Percentiles rank a stretch among this genome's conserved stretches.
phyloP scores from a whole-genome alignment of 2,797 vertebrate species.

The Todus mexicanus region DNA sequence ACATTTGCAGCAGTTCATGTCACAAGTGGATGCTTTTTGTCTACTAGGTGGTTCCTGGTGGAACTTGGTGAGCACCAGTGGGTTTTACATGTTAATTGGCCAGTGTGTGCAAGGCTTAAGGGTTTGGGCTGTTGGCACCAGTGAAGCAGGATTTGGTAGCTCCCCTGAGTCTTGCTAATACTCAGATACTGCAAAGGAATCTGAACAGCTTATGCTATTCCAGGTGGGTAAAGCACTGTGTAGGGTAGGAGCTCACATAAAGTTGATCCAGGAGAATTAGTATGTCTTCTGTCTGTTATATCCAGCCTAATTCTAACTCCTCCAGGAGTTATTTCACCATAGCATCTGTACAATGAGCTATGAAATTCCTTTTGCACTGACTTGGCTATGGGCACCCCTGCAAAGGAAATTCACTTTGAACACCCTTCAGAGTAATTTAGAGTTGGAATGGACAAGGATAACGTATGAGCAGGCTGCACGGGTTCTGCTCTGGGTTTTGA shows the following conservation, averaged over 20 bases:
- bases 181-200: not conserved
- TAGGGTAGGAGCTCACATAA: conserved; percentile 10
- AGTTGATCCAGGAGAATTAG: not conserved
- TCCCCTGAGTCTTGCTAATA: conserved; percentile 24
- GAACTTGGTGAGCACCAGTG: not conserved
- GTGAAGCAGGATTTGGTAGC: not conserved
- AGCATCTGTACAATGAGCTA: not conserved
- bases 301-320: conserved; percentile 16
- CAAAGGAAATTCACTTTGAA: not conserved
- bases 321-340: not conserved
- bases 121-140: not conserved
- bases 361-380: not conserved
- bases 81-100: not conserved
- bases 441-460: not conserved
- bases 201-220: conserved; percentile 2
- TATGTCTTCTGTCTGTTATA: not conserved
- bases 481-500: not conserved
- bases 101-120: not conserved
- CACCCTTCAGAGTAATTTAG: not conserved
- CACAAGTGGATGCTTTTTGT: not conserved
- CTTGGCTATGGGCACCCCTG: not conserved
- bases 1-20: not conserved
- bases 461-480: not conserved
- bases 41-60: not conserved
- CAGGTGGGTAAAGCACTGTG: conserved; percentile 27